Evolutionary conservation across 2,888 invertebrate species (phyloP).

Genomic region (Bellardia pandia): DNA sequence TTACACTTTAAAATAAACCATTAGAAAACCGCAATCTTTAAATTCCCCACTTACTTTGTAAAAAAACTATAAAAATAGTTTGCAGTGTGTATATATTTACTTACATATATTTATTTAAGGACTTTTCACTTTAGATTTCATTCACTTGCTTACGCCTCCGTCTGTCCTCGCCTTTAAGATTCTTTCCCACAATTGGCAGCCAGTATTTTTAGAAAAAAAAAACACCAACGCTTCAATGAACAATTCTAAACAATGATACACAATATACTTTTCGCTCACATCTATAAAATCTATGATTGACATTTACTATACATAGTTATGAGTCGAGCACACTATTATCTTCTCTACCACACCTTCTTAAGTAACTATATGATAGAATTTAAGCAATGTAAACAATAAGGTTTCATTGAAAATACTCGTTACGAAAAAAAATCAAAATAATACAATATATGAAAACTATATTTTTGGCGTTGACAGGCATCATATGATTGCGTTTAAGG

Average conservation of each 20-base stretch:
- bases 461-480: neutral
- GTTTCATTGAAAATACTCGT: slow-evolving; percentile 5
- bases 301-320: neutral
- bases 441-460: neutral
- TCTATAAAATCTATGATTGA: slow-evolving; percentile 21
- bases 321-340: too few species aligned
- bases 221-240: slow-evolving; percentile 8
- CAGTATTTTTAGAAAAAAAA: slow-evolving; percentile 9
- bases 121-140: slow-evolving; percentile 40
- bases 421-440: neutral
- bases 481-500: neutral
- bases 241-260: slow-evolving; percentile 24
- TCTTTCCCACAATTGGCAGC: slow-evolving; percentile 11
- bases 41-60: neutral
- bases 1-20: neutral
- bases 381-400: neutral
- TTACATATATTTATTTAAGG: slow-evolving; percentile 32
- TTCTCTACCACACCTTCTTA: too few species aligned
- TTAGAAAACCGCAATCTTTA: slow-evolving; percentile 20
- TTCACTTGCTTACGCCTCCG: neutral
- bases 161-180: neutral
- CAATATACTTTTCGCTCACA: neutral
- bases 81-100: neutral
- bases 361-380: neutral
- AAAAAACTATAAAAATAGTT: neutral